Evolutionary conservation across 2,797 vertebrate genomes (phyloP).

Genomic region (Dendrocincla fuliginosa): DNA sequence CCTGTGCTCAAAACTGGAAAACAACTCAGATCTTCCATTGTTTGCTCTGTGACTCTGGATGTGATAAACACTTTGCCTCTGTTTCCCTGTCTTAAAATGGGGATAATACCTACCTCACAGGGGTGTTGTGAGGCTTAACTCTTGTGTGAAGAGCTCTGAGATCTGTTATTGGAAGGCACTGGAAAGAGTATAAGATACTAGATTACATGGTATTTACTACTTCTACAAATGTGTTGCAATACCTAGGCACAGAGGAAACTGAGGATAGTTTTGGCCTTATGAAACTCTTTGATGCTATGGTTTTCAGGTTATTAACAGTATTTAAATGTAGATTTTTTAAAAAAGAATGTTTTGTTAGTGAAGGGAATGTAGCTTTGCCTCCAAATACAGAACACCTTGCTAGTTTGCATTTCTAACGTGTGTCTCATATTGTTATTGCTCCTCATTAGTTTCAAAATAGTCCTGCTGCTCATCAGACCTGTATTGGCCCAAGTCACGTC

Average conservation of each 20-base stretch:
- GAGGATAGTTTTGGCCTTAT: constrained; percentile 40
- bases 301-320: constrained; percentile 69
- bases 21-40: constrained; percentile 6
- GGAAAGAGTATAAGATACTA: not conserved
- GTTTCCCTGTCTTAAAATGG: constrained; percentile 38
- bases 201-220: not conserved
- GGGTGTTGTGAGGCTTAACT: constrained; percentile 54
- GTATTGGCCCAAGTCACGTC: not conserved
- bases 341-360: constrained; percentile 67
- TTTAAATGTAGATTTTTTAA: constrained; percentile 62
- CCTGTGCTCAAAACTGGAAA: constrained; percentile 40
- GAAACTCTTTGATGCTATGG: constrained; percentile 56
- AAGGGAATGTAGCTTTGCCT: constrained; percentile 49
- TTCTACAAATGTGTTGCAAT: not conserved
- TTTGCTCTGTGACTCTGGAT: constrained; percentile 21
- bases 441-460: not conserved
- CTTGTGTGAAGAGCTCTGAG: constrained; percentile 5
- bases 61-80: constrained; percentile 34
- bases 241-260: constrained; percentile 20
- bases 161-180: constrained; percentile 33
- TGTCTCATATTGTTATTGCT: not conserved
- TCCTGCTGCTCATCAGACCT: not conserved
- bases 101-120: constrained; percentile 65
- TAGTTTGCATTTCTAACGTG: constrained; percentile 22
- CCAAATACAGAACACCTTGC: not conserved